phyloP scores from a whole-genome alignment of 2,797 vertebrate species.

The Sylvia borin region DNA sequence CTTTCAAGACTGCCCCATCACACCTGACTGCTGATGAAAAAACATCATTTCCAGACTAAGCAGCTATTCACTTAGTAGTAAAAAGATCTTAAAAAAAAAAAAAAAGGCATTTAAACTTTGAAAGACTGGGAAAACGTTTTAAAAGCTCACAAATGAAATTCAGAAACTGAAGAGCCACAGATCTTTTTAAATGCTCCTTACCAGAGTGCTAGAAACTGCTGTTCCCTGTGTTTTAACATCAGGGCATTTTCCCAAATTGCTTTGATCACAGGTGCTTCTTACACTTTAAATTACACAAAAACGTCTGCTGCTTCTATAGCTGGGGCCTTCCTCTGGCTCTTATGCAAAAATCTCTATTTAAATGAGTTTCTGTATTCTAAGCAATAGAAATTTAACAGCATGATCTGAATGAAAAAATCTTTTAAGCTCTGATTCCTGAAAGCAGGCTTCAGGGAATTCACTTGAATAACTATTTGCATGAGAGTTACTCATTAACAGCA shows the following conservation, averaged over 20 bases:
- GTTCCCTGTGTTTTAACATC: neutral
- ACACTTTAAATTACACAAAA: neutral
- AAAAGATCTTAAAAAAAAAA: neutral
- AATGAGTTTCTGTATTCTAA: neutral
- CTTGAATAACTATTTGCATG: neutral
- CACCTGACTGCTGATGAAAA: neutral
- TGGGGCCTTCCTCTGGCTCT: neutral
- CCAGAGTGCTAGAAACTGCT: neutral
- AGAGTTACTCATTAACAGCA: slow-evolving; percentile 12
- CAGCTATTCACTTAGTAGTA: neutral
- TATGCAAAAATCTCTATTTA: neutral
- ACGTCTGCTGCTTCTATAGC: neutral
- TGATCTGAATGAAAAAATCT: neutral
- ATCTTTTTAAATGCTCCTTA: neutral
- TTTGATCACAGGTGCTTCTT: neutral
- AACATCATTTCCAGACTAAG: neutral
- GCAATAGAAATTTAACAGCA: slow-evolving; percentile 1
- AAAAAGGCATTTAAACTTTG: neutral
- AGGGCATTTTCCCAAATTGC: neutral
- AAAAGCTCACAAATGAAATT: neutral
- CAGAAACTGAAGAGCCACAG: neutral
- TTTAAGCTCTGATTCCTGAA: neutral
- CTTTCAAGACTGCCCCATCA: neutral
- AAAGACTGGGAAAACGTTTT: neutral
- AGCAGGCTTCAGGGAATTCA: slow-evolving; percentile 6